Conservation (phyloP, 2,113 vertebrate genomes). For the Panthera uncia region DNA sequence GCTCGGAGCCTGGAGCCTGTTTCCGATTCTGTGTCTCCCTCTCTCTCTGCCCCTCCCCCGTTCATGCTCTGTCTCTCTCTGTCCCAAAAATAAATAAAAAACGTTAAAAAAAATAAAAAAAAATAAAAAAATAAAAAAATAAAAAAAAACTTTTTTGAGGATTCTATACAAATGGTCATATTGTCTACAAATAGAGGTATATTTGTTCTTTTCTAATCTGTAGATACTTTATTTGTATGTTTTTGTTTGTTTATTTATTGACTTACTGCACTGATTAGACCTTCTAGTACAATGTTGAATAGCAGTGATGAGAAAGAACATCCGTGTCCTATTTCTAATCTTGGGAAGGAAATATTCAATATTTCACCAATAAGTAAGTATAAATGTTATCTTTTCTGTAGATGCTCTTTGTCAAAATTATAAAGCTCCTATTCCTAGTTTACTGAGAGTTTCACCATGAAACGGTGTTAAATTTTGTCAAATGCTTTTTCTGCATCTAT, state of each 20-base stretch:
- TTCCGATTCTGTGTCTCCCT: too few relatives aligned
- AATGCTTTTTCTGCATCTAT: not conserved
- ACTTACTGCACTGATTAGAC: not conserved
- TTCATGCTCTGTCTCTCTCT: too few relatives aligned
- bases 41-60: too few relatives aligned
- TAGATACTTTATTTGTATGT: not conserved
- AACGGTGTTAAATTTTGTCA: not conserved
- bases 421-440: not conserved
- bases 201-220: not conserved
- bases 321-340: not conserved
- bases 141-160: not conserved
- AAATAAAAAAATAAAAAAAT: too few relatives aligned
- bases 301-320: not conserved
- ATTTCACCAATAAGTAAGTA: not conserved
- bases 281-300: not conserved
- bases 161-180: not conserved
- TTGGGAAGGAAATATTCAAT: not conserved
- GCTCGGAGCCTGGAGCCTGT: too few relatives aligned
- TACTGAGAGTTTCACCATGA: not conserved
- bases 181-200: not conserved
- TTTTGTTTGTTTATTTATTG: not conserved
- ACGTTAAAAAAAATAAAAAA: too few relatives aligned
- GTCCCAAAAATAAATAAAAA: too few relatives aligned
- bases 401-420: not conserved
- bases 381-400: not conserved